Conservation (phyloP, 92 coral and sea anemone species). For the Pocillopora grandis region DNA sequence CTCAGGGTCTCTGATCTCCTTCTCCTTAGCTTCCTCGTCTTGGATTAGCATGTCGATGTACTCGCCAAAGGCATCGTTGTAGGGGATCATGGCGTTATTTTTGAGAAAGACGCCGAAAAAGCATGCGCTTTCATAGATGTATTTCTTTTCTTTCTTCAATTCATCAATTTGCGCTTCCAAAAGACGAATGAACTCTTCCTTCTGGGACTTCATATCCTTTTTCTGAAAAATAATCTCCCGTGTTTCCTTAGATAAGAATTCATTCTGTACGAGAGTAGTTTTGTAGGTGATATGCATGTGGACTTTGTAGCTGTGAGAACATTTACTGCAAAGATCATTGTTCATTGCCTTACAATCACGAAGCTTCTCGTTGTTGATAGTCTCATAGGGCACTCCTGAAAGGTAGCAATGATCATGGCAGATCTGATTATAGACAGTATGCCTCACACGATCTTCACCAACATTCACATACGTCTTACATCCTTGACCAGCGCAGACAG, state of each 20-base stretch:
- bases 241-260: neutral
- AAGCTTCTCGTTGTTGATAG: slow-evolving; percentile 26
- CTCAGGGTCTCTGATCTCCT: slow-evolving; percentile 23
- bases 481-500: slow-evolving; percentile 11
- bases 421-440: slow-evolving; percentile 20
- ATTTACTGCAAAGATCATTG: neutral
- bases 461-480: slow-evolving; percentile 19
- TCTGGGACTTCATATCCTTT: neutral
- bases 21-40: slow-evolving; percentile 31
- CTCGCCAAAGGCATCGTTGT: slow-evolving; percentile 38
- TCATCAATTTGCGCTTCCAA: slow-evolving; percentile 13
- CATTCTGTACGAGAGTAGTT: neutral
- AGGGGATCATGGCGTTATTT: slow-evolving; percentile 36
- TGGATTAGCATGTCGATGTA: slow-evolving; percentile 45
- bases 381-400: slow-evolving; percentile 12
- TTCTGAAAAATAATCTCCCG: neutral
- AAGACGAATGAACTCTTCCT: neutral
- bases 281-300: slow-evolving; percentile 37
- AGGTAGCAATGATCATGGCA: slow-evolving; percentile 19
- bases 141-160: slow-evolving; percentile 18
- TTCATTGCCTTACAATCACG: slow-evolving; percentile 15
- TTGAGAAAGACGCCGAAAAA: slow-evolving; percentile 36
- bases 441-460: slow-evolving; percentile 4
- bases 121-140: slow-evolving; percentile 15
- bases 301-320: slow-evolving; percentile 13